A percentile compares a stretch with the other conserved stretches of the same genome.
phyloP scores from a whole-genome alignment of 2,797 vertebrate species.

The Luscinia megarhynchos region DNA sequence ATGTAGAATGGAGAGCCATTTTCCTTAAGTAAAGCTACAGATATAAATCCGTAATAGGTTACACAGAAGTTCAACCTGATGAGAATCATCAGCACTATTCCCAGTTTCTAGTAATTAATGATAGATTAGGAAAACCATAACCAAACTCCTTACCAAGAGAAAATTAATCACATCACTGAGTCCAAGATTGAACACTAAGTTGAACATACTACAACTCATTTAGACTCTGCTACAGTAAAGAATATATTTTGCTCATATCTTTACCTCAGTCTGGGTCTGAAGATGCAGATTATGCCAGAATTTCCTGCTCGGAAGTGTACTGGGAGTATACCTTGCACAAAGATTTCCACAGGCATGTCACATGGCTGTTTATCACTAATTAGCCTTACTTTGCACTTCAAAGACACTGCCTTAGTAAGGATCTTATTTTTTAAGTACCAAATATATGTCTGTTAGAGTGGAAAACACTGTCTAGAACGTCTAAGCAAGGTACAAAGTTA shows the following conservation, averaged over 20 bases:
- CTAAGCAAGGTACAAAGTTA: neutral
- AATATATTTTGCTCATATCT: neutral
- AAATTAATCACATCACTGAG: neutral
- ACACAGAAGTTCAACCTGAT: conserved; percentile 11
- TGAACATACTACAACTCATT: neutral
- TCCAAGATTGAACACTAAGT: neutral
- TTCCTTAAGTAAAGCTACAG: conserved; percentile 66
- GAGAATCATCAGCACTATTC: neutral
- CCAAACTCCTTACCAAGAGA: neutral
- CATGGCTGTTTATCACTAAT: neutral
- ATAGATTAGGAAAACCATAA: neutral
- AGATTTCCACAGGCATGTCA: neutral
- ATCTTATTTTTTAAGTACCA: neutral
- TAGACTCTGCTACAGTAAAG: neutral
- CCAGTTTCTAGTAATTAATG: neutral
- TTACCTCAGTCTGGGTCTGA: neutral
- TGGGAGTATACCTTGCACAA: neutral
- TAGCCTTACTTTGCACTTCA: neutral
- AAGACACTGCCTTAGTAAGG: neutral
- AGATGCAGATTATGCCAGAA: neutral
- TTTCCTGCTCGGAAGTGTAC: neutral
- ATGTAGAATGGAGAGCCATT: conserved; percentile 40
- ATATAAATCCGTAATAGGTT: neutral
- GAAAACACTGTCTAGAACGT: neutral
- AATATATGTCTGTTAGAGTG: neutral